Evolutionary conservation across 2,888 invertebrate genomes (phyloP).

Genomic region (Colostygia pectinataria): DNA sequence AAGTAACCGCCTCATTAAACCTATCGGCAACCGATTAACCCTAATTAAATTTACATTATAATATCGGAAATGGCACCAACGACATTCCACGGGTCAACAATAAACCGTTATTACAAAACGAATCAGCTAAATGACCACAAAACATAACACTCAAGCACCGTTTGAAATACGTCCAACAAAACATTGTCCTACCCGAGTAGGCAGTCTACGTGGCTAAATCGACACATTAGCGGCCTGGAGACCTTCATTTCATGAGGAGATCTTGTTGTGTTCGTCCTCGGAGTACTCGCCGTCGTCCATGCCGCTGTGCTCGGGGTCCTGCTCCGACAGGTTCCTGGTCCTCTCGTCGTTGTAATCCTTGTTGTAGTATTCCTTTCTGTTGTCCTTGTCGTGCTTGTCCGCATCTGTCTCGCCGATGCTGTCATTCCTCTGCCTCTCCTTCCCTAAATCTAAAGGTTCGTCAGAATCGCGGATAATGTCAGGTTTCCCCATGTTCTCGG

Average conservation of each 20-base stretch:
- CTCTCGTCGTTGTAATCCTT: conserved; percentile 62
- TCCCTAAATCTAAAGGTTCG: conserved; percentile 81
- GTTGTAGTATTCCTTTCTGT: conserved; percentile 63
- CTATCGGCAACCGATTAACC: conserved; percentile 53
- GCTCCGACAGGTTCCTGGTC: conserved; percentile 54
- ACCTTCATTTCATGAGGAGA: conserved; percentile 67
- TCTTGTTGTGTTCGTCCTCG: conserved; percentile 71
- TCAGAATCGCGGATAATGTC: conserved; percentile 81
- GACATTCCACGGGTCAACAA: conserved; percentile 82
- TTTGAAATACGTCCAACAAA: conserved; percentile 70
- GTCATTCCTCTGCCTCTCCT: conserved; percentile 71
- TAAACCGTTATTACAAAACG: conserved; percentile 67
- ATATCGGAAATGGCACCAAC: conserved; percentile 78
- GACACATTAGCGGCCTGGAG: conserved; percentile 35
- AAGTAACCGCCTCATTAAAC: conserved; percentile 43
- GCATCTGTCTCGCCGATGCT: conserved; percentile 67
- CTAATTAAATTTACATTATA: conserved; percentile 67
- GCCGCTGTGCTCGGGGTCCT: conserved; percentile 62
- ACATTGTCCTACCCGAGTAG: conserved; percentile 59
- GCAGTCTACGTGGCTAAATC: conserved; percentile 49
- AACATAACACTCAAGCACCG: conserved; percentile 80
- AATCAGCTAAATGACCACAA: conserved; percentile 71
- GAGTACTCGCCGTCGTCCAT: conserved; percentile 76
- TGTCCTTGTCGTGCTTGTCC: conserved; percentile 80
- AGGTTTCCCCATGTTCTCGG: conserved; percentile 80